Percentiles rank a stretch among this genome's conserved stretches.
phyloP scores from a whole-genome alignment of 2,797 vertebrate species.

The Gymnothorax javanicus region DNA sequence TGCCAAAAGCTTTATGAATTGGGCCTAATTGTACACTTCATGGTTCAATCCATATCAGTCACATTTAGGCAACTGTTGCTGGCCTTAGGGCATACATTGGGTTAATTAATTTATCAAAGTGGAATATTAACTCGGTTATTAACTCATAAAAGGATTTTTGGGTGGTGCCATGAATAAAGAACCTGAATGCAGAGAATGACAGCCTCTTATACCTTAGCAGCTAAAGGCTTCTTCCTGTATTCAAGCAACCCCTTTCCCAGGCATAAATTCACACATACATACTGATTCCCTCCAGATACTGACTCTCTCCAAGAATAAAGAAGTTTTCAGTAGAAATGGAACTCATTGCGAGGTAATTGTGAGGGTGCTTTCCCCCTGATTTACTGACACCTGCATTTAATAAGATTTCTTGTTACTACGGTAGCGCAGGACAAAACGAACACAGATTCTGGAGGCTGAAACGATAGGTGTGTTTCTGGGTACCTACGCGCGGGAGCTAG shows the following conservation, averaged over 20 bases:
- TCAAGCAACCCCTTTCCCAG: not conserved
- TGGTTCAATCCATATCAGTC: not conserved
- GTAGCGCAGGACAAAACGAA: not conserved
- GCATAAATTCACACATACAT: not conserved
- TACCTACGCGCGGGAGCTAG: not conserved
- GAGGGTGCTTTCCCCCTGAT: not conserved
- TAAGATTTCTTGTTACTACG: not conserved
- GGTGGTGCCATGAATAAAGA: not conserved
- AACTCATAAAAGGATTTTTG: not conserved
- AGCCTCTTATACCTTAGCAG: not conserved
- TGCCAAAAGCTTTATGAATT: constrained; percentile 18
- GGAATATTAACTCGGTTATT: not conserved
- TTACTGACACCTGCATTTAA: not conserved
- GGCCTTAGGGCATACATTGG: too few relatives aligned
- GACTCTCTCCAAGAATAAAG: not conserved
- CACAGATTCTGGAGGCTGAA: not conserved
- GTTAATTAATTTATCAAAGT: not conserved
- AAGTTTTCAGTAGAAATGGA: not conserved
- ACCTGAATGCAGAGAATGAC: not conserved
- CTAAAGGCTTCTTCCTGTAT: not conserved
- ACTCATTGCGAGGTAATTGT: not conserved
- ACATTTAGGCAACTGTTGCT: not conserved
- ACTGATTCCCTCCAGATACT: not conserved
- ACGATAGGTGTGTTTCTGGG: not conserved
- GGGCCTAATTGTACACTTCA: not conserved